Conservation (phyloP, 30 jellyfish, hydroid and myxozoan genomes). For the Nemopilema nomurai region DNA sequence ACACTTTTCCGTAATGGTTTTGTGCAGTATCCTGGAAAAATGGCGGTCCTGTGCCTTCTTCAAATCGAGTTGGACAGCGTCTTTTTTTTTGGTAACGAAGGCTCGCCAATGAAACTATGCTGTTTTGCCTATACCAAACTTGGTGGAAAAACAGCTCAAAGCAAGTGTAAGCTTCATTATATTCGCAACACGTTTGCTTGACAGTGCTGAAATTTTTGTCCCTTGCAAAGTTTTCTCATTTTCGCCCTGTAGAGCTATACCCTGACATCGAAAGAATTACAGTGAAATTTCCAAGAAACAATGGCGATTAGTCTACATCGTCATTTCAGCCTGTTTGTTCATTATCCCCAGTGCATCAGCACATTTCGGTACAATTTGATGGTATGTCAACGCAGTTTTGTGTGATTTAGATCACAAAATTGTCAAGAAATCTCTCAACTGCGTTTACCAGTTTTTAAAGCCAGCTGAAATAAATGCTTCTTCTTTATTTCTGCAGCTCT, state of each 20-base stretch:
- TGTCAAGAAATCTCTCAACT: conserved; percentile 21
- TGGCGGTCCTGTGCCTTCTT: no score
- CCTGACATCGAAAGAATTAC: conserved; percentile 52
- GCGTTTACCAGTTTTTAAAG: conserved; percentile 60
- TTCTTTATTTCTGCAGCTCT: conserved; percentile 15
- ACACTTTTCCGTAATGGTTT: no score
- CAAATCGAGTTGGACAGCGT: no score
- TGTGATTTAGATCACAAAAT: conserved; percentile 29
- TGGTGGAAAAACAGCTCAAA: no score
- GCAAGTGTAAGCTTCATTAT: no score
- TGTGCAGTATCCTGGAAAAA: no score
- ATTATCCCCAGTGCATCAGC: conserved; percentile 43
- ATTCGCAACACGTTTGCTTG: no score
- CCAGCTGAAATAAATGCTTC: conserved; percentile 44
- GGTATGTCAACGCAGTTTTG: conserved; percentile 48
- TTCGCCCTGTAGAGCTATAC: conserved; percentile 65
- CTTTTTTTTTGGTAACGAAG: no score
- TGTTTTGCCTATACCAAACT: no score
- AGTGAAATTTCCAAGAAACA: conserved; percentile 42
- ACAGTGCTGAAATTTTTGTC: no score
- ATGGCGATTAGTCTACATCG: conserved; percentile 37
- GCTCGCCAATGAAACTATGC: no score
- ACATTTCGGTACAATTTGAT: conserved; percentile 48
- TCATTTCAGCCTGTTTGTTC: conserved; percentile 17
- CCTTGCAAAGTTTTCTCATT: no score